These are phyloP conservation scores for Drosophila rhopaloa DNA, from an alignment of 1,140 invertebrate species.

Conservation along the genomic window DNA sequence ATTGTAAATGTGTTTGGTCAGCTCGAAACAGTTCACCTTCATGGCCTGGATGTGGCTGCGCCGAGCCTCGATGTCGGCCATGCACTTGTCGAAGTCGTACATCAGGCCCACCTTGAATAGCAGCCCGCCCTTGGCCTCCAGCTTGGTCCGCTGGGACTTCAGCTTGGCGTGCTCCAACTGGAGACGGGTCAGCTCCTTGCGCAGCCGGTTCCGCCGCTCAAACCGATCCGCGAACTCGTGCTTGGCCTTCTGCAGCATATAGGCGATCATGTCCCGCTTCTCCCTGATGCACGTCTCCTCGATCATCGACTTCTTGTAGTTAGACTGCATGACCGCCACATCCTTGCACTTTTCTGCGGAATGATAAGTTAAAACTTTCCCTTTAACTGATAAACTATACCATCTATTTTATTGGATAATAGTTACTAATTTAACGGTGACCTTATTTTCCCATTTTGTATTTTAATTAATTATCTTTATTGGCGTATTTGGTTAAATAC, in stretches of 20 bases:
- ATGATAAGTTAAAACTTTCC: too few species aligned
- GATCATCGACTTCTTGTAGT: conserved; percentile 41
- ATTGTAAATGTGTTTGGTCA: background rate
- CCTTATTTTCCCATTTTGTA: too few species aligned
- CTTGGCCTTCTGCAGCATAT: conserved; percentile 9
- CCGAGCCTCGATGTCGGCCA: conserved; percentile 4
- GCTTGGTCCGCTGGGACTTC: conserved; percentile 7
- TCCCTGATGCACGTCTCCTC: conserved; percentile 40
- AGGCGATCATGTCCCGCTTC: conserved; percentile 32
- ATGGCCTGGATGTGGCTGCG: conserved; percentile 2
- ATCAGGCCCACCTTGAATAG: conserved; percentile 26
- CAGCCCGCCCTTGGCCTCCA: conserved; percentile 25
- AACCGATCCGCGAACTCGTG: background rate
- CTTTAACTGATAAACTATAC: too few species aligned
- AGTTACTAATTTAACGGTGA: too few species aligned
- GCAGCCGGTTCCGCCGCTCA: conserved; percentile 9
- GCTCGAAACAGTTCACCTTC: background rate
- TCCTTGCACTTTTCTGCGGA: conserved; percentile 32
- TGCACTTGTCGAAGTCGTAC: conserved; percentile 38
- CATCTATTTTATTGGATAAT: too few species aligned
- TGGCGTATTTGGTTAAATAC: too few species aligned
- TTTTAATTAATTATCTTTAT: too few species aligned
- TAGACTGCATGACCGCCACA: conserved; percentile 23
- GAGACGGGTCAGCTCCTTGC: conserved; percentile 15
- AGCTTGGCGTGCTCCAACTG: conserved; percentile 15